Base-by-base conservation (phyloP, 1,140 invertebrate species). In the Caenorhabditis brenneri region DNA sequence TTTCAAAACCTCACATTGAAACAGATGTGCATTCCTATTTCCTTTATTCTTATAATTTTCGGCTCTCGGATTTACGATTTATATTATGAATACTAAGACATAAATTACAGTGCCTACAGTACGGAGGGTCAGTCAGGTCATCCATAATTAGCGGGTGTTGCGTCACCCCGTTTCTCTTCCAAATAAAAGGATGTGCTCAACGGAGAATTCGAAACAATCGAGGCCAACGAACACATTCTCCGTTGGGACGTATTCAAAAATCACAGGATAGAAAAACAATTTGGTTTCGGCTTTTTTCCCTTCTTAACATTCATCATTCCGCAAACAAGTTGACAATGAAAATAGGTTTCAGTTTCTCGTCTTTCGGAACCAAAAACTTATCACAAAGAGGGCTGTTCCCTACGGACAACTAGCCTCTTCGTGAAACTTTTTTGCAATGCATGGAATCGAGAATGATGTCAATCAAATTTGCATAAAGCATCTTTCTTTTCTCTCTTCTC, bases 41-140 rank as follows among this genome's bases (percentile, higher is more conserved):
- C 42, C n/a, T 42, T 74, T n/a, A n/a, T 74, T 12, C 53, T 27
- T 10, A 12, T 27, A 24, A 46, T 65, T 65, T 22, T 65, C 65
- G 22, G 22, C 22, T 51, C 22, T 74, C 36, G 65, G 65, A 22
- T 74, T 42, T 74, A 42, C n/a, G 65, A 36, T 29, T 42, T 42
- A 74, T 74, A 42, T 74, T 46, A 74, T 74, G 65, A 74, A 74
- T 74, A 36, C 65, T 74, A 74, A 74, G 65, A 74, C 65, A 74
- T 74, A 74, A 74, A 74, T 74, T 74, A 74, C 36, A 74, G 65
- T 74, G 6, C 33, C 33, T 12, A 12, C 5, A 53, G 1, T 10
- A 24, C 15, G 29, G 10, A 36, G n/a, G 65, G 65, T 74, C 65
- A 74, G 65, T 74, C 65, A 74, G 65, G 65, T 74, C 65, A 31